Base-by-base conservation (phyloP, 2,113 vertebrate genomes). In the Arothron firmamentum region DNA sequence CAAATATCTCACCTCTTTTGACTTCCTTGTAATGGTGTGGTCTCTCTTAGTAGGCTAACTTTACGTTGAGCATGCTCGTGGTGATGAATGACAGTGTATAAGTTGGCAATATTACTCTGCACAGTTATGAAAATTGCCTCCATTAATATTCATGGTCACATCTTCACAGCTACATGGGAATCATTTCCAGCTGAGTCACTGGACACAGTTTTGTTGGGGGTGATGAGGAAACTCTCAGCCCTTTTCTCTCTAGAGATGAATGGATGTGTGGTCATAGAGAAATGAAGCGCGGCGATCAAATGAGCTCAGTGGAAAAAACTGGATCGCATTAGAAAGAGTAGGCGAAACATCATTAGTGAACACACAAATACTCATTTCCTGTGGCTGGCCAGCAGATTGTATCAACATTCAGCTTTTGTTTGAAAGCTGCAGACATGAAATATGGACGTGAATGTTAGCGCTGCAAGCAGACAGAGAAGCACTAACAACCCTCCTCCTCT, bases 321-420 rank as follows among this genome's bases (percentile, higher is more conserved):
- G 75, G 60, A 67, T 63, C 6, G 4, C 74, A 82, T 77, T 83
- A 79, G 68, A 78, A 79, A 67, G 21, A 82, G 67, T 73, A 80
- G 77, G 51, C 84, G 76, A 83, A 85, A 80, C 70, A 79, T 82
- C 79, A 76, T 87, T 85, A 83, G 75, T 4, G 17, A 75, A 53
- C 73, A 56, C 67, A 87, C 81, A 84, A 82, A 84, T 78, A 81
- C 42, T 83, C 83, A 82, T 80, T 88, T 86, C 83, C 83, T 80
- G 72, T 34, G 48, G 59, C 74, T 56, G 57, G 71, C 69, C 69
- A 17, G 77, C 56, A 86, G 85, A 87, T 88, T 62, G 72, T 88
- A 89, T 90, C 87, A 89, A 87, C 85, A 84, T 41, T 70, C 21
- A 2, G 60, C 78, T 87, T 88, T 86, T 86, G 88, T 89, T 87